Evolutionary conservation across 1,140 invertebrate genomes (phyloP), one percentile per base, ranked within the genome.

Genomic region (Drosophila sturtevanti): DNA sequence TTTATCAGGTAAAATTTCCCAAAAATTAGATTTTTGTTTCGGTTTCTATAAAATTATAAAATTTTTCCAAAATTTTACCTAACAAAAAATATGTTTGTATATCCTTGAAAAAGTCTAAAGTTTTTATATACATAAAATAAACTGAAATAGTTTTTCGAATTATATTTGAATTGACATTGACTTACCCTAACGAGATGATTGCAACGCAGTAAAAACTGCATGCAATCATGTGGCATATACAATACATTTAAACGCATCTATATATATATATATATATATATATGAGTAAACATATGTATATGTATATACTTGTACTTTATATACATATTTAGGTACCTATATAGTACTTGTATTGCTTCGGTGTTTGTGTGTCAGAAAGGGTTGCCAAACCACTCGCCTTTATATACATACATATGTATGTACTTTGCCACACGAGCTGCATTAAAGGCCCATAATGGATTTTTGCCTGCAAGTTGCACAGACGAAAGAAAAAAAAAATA

Each of bases 321-420:
- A n/a, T n/a, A n/a, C n/a, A n/a, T n/a, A n/a, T n/a, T n/a, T n/a
- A n/a, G n/a, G 11, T 12, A n/a, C 35, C 68, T 41, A 1, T 41
- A 11, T 18, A 44, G 52, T 24, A 41, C 21, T 60, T 37, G 16
- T 37, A 16, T 60, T 61, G 61, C 74, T 60, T 65, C 58, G 58
- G 79, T 89, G 84, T 89, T 89, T 89, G 84, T 89, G 84, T 89
- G 84, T 81, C 84, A 89, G 69, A 89, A 89, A 89, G 84, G 79
- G 84, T 84, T 89, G 84, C 85, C 84, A 85, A 81, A 86, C 81
- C 74, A 81, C 78, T 81, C 70, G 62, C 58, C 59, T 77, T 44
- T 69, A 63, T 64, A 37, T 69, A n/a, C n/a, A n/a, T n/a, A n/a
- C n/a, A n/a, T n/a, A n/a, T n/a, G n/a, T n/a, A n/a, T n/a, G n/a